Base-by-base conservation (phyloP, 2,797 vertebrate genomes). In the Mus minutoides region DNA sequence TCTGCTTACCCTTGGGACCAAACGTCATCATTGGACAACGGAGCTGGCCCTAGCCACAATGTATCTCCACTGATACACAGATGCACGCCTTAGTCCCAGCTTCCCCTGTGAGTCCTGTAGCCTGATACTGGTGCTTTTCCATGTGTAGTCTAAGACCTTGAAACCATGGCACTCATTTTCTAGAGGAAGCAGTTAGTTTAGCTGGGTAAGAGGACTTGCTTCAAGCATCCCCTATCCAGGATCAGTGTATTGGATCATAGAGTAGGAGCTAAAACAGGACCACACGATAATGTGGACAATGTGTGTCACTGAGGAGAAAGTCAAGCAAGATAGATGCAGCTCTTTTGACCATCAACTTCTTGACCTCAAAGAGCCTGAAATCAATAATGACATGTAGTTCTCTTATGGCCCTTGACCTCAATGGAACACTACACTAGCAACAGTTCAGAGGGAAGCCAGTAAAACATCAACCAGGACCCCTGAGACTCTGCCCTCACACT, bases 261-360 rank as follows among this genome's bases (percentile, higher is more conserved):
- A 64, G 54, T 67, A 12, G 31, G 43, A 0, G 0, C 16, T 52
- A 43, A 21, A 71, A 78, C 10, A 17, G 29, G 54, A 79, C 13
- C 37, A 58, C 62, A 52, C 9, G 43, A 31, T 49, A 21, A 10
- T 11, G n/a, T 17, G 40, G 56, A n/a, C 87, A 58, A 24, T 24
- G 58, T 24, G 58, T 60, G 58, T 19, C 29, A 71, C 54, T n/a
- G 19, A 40, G 49, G 1, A 2, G 40, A n/a, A 26, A 62, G 60
- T 82, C 69, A 69, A 89, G 24, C 13, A 67, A 52, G 56, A 64
- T 1, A 29, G 75, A 80, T 0, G 10, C 1, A 14, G 26, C 19
- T 89, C 75, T 96, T 67, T 22, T 52, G 11, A 89, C 46, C 69
- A 13, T 85, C 34, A 43, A 26, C 24, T 78, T 78, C 52, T 67